Evolutionary conservation across 2,888 invertebrate species (phyloP).

Genomic region (Chironomus tentans): DNA sequence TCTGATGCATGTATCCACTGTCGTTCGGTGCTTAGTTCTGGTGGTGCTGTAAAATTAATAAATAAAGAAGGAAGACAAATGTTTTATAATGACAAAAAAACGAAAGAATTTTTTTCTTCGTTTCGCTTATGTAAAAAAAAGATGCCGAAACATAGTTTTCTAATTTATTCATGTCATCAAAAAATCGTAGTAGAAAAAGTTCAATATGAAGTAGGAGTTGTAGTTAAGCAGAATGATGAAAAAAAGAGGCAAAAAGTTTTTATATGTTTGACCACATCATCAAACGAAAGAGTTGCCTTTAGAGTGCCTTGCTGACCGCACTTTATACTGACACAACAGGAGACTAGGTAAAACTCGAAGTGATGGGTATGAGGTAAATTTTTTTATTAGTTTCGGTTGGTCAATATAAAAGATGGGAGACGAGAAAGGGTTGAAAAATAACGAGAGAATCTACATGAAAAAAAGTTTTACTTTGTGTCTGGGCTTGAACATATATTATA

Average conservation of each 20-base stretch:
- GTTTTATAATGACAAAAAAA: not conserved
- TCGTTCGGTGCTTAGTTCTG: constrained; percentile 52
- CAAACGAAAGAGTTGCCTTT: constrained; percentile 12
- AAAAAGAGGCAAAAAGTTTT: constrained; percentile 15
- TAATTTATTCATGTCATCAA: constrained; percentile 25
- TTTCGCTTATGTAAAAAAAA: not conserved
- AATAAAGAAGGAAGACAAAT: constrained; percentile 2
- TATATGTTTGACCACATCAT: constrained; percentile 25
- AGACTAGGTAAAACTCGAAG: not conserved
- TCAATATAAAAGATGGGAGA: not conserved
- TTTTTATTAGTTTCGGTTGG: constrained; percentile 5
- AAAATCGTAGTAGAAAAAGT: not conserved
- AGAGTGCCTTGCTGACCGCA: constrained; percentile 24
- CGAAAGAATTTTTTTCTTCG: not conserved
- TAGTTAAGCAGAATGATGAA: not conserved
- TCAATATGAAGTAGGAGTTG: not conserved
- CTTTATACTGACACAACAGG: no score
- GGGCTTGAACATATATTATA: not conserved
- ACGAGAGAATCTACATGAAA: not conserved
- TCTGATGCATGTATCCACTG: constrained; percentile 55
- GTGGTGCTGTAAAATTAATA: constrained; percentile 46
- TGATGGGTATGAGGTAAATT: not conserved
- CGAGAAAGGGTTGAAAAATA: not conserved
- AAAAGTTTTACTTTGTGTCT: not conserved
- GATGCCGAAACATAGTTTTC: constrained; percentile 17